A percentile compares a stretch with the other conserved stretches of the same genome.
These are phyloP conservation scores for Gavialis gangeticus DNA, from an alignment of 2,113 vertebrate species.

Conservation along the genomic window DNA sequence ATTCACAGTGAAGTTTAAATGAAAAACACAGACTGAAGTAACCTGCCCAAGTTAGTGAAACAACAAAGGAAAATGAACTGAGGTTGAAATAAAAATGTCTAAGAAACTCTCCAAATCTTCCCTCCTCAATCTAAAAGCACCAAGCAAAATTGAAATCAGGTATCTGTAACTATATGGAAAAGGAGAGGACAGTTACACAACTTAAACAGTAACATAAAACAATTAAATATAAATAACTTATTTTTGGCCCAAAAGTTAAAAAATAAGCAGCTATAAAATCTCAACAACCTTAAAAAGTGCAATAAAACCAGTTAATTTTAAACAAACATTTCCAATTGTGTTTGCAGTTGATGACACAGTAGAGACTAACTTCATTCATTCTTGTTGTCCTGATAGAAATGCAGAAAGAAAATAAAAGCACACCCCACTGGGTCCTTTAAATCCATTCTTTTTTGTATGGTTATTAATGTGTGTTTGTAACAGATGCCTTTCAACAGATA, in stretches of 20 bases:
- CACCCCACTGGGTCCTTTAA: not conserved
- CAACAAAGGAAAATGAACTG: not conserved
- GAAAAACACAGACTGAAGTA: not conserved
- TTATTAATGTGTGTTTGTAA: not conserved
- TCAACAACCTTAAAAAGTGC: not conserved
- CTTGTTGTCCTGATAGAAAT: not conserved
- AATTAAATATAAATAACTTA: not conserved
- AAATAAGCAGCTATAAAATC: not conserved
- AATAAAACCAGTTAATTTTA: constrained; percentile 2
- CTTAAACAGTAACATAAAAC: not conserved
- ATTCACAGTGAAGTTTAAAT: not conserved
- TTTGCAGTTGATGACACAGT: not conserved
- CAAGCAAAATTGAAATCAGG: constrained; percentile 14
- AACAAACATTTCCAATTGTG: not conserved
- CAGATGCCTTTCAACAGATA: not conserved
- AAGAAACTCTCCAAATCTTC: not conserved
- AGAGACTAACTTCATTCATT: constrained; percentile 16
- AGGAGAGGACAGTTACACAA: constrained; percentile 20
- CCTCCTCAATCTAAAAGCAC: not conserved
- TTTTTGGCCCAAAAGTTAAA: not conserved
- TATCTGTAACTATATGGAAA: not conserved
- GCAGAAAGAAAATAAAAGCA: not conserved
- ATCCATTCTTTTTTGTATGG: not conserved
- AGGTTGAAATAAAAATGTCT: not conserved
- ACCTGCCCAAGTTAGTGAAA: not conserved